phyloP scores from a whole-genome alignment of 2,113 vertebrate genomes.

The Vidua macroura region DNA sequence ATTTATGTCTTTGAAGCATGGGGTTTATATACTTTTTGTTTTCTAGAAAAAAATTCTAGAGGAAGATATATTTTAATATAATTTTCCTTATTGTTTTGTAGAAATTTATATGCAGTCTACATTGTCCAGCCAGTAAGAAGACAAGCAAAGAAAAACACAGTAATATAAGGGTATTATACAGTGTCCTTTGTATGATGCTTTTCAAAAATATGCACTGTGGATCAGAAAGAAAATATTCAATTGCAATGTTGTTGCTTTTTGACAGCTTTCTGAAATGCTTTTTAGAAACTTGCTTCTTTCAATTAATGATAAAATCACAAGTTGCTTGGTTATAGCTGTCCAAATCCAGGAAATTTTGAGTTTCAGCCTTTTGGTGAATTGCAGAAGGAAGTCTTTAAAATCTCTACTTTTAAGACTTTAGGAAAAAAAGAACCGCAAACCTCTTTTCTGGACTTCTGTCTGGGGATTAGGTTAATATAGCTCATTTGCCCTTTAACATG shows the following conservation, averaged over 20 bases:
- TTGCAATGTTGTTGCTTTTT: not conserved
- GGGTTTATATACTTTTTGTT: not conserved
- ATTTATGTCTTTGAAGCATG: not conserved
- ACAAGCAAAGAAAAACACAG: not conserved
- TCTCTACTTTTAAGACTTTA: not conserved
- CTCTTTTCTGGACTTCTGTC: not conserved
- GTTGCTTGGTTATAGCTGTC: not conserved
- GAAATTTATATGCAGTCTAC: not conserved
- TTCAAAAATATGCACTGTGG: conserved; percentile 11
- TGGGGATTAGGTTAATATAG: not conserved
- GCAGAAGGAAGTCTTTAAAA: not conserved
- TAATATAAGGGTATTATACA: not conserved
- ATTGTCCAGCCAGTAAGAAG: not conserved
- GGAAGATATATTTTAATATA: not conserved
- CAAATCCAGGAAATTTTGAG: not conserved
- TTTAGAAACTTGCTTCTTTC: not conserved
- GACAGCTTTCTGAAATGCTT: not conserved
- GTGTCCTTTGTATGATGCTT: not conserved
- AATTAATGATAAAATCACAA: not conserved
- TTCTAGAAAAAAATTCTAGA: not conserved
- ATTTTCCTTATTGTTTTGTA: not conserved
- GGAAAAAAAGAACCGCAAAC: not conserved
- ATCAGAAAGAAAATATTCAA: conserved; percentile 3
- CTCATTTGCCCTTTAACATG: not conserved
- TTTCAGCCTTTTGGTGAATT: not conserved